Evolutionary conservation across 2,113 vertebrate species (phyloP).

Genomic region (Ginglymostoma cirratum): DNA sequence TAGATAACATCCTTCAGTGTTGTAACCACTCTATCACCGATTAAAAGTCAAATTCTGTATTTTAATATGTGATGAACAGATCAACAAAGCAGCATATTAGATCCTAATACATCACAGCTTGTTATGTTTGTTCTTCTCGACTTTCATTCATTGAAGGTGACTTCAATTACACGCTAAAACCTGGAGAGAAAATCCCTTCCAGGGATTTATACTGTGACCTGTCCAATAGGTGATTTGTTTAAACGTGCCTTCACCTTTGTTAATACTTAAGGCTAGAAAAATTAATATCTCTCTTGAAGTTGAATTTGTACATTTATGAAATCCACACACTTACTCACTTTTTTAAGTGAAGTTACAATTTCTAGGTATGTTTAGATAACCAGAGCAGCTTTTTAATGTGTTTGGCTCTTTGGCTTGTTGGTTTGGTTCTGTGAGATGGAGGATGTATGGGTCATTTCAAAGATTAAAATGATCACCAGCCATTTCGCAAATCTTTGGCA

Average conservation of each 20-base stretch:
- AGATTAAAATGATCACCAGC: background rate
- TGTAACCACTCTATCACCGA: background rate
- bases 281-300: background rate
- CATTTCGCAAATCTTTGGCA: background rate
- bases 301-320: background rate
- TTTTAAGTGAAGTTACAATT: background rate
- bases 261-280: background rate
- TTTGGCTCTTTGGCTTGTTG: background rate
- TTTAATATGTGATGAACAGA: background rate
- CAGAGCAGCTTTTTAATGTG: background rate
- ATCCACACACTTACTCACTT: background rate
- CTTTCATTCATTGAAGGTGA: background rate
- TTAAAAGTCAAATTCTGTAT: background rate
- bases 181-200: background rate
- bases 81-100: conserved; percentile 1
- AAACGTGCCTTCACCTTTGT: background rate
- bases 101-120: background rate
- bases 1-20: background rate
- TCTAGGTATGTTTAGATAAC: background rate
- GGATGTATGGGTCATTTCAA: background rate
- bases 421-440: background rate
- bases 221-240: background rate
- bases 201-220: background rate
- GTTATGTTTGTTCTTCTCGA: background rate
- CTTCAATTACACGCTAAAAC: background rate